phyloP scores from a whole-genome alignment of 2,888 invertebrate species.

The Drosophila kuntzei region DNA sequence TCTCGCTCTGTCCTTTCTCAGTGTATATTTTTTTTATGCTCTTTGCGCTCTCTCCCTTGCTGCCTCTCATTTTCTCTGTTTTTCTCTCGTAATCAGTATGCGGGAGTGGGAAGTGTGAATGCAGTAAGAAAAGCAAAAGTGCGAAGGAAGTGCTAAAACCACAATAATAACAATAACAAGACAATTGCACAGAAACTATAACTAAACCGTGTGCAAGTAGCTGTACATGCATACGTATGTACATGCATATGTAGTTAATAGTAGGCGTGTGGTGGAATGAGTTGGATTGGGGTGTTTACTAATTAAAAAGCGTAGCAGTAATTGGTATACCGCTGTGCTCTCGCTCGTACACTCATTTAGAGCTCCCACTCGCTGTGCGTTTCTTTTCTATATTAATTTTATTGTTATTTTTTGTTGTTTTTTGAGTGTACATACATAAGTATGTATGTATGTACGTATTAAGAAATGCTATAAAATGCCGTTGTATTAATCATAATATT shows the following conservation, averaged over 20 bases:
- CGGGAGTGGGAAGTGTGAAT: slow-evolving; percentile 33
- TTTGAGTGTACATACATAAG: slow-evolving; percentile 4
- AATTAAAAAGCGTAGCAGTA: slow-evolving; percentile 79
- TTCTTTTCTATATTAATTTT: slow-evolving; percentile 33
- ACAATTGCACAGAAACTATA: slow-evolving; percentile 49
- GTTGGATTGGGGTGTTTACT: slow-evolving; percentile 46
- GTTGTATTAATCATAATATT: slow-evolving; percentile 78
- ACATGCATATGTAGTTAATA: slow-evolving; percentile 5
- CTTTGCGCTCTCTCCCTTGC: slow-evolving; percentile 10
- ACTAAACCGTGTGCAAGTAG: slow-evolving; percentile 27
- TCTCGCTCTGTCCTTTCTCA: slow-evolving; percentile 21
- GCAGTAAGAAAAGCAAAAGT: slow-evolving; percentile 63
- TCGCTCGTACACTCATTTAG: slow-evolving; percentile 34
- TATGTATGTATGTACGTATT: slow-evolving; percentile 20
- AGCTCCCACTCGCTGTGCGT: slow-evolving; percentile 65
- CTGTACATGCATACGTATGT: no score
- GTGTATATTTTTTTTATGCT: slow-evolving; percentile 35
- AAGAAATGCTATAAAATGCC: slow-evolving; percentile 70
- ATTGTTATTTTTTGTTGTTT: slow-evolving; percentile 28
- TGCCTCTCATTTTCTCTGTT: slow-evolving; percentile 8
- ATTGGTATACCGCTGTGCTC: slow-evolving; percentile 74
- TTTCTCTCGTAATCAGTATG: slow-evolving; percentile 9
- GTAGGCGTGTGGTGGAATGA: slow-evolving; percentile 1
- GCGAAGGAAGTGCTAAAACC: slow-evolving; percentile 57
- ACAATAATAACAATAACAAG: slow-evolving; percentile 51